Percentiles rank a stretch among this genome's conserved stretches.
Conservation (phyloP, 2,113 vertebrate genomes). For the rabbit (Oryctolagus cuniculus) region mOryCun1.1 NC_091432.1:202338501-202339000, state of each 20-base stretch:
- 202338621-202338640: not conserved
- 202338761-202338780: not conserved
- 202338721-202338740: no score
- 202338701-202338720: not conserved
- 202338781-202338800: not conserved
- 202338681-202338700: not conserved
- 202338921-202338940: not conserved
- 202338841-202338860: not conserved
- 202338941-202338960: not conserved
- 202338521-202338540: not conserved
- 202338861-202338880: not conserved
- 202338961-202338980: not conserved
- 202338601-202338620: not conserved
- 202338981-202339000: not conserved
- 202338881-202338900: not conserved
- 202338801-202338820: not conserved
- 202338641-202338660: not conserved
- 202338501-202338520: fast-evolving
- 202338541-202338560: not conserved
- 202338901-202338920: not conserved
- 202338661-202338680: not conserved
- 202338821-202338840: not conserved
- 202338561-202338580: fast-evolving
- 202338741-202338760: not conserved
- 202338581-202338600: not conserved